Evolutionary conservation across 2,888 invertebrate species (phyloP), one percentile per base, ranked within the genome.

Genomic region (Acholoe squamosa): DNA sequence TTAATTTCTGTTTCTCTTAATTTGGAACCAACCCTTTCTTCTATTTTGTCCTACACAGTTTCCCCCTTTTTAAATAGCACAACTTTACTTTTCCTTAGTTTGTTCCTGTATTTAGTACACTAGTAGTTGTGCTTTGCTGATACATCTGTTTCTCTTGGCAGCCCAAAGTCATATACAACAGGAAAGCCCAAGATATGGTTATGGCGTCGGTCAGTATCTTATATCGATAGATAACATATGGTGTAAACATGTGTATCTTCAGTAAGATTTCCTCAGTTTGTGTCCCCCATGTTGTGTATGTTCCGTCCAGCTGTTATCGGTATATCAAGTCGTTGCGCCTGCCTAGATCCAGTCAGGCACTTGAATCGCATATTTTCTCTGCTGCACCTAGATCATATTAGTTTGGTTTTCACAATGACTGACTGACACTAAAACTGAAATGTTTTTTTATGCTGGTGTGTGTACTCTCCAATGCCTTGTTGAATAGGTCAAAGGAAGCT

Each of bases 141-240:
- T 76, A 14, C 22, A 52, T 89, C 56, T 56, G 34, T 90, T 90
- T 86, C 84, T 90, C 71, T 90, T 54, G 71, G 33, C 90, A 91
- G 90, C 56, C 89, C 34, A 90, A 91, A 67, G 90, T 92, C 43
- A 89, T 92, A 43, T 99, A 98, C 95, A 99, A 99, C 91, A 97
- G 99, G 89, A 97, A 98, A 90, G 98, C 98, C 94, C 99, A 99
- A 96, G 99, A 99, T 95, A 97, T 99, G 97, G 99, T 99, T 88
- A 99, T 99, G 98, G 99, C 99, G 95, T 99, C 99, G 97, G 95
- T 95, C 91, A 92, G 91, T 90, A 92, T 89, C 61, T 0, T 5
- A 34, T 89, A 54, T 56, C 25, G 54, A 25, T 56, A 56, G 86
- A 86, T 56, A 28, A 56, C 33, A 33, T 86, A 33, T 28, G 54